Conservation (phyloP, 1,140 invertebrate species). For the Euglossa dilemma region DNA sequence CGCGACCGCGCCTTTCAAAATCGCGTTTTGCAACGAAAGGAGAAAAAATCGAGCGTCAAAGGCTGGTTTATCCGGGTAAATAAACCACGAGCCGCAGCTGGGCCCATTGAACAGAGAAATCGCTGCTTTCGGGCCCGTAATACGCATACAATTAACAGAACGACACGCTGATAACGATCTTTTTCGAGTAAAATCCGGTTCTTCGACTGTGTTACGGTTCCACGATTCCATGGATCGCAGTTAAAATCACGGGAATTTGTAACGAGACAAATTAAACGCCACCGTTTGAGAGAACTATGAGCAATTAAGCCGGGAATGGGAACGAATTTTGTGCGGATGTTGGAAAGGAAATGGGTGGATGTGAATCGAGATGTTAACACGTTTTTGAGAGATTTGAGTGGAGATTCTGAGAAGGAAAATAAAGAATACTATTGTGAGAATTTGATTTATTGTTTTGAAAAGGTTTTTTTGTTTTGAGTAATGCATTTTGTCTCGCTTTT, state of each 20-base stretch:
- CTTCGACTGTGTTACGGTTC: conserved; percentile 7
- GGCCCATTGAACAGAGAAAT: conserved; percentile 23
- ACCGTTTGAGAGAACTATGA: background rate
- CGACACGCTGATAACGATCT: conserved; percentile 6
- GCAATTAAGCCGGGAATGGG: background rate
- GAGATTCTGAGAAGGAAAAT: no score
- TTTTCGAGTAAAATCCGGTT: conserved; percentile 32
- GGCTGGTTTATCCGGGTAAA: conserved; percentile 23
- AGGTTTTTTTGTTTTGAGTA: no score
- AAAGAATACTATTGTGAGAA: no score
- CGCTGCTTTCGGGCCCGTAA: background rate
- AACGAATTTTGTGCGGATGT: no score
- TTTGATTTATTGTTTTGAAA: no score
- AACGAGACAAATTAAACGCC: background rate
- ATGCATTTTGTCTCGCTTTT: no score
- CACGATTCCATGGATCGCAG: background rate
- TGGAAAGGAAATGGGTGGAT: no score
- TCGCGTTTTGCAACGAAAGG: conserved; percentile 4
- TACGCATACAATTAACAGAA: conserved; percentile 28
- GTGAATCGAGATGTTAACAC: no score
- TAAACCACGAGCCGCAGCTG: background rate
- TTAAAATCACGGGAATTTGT: background rate
- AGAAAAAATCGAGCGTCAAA: background rate
- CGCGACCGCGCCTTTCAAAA: background rate
- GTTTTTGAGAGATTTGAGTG: no score